These are phyloP conservation scores for Erannis defoliaria DNA, from an alignment of 2,888 invertebrate species.

Conservation along the genomic window DNA sequence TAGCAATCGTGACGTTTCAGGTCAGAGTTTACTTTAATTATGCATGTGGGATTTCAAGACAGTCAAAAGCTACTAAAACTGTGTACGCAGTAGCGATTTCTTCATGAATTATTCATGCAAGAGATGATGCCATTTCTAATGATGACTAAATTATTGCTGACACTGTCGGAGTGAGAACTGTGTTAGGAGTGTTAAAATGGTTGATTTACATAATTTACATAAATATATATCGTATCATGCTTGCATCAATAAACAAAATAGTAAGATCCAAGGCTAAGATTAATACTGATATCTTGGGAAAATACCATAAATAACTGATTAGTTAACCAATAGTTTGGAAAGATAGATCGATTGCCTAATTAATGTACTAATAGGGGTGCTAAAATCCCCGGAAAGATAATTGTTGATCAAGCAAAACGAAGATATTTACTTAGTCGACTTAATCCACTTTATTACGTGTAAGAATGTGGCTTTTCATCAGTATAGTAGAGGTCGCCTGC, in stretches of 20 bases:
- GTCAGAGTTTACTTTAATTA: slow-evolving; percentile 35
- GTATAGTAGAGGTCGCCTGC: too few relatives aligned
- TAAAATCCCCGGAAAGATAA: too few relatives aligned
- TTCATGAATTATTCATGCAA: slow-evolving; percentile 26
- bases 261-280: slow-evolving; percentile 2
- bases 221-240: slow-evolving; percentile 29
- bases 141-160: slow-evolving; percentile 16
- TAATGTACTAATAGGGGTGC: neutral
- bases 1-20: slow-evolving; percentile 27
- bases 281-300: neutral
- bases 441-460: too few relatives aligned
- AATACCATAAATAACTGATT: slow-evolving; percentile 2
- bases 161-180: slow-evolving; percentile 18
- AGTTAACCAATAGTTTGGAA: neutral
- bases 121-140: slow-evolving; percentile 28
- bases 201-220: slow-evolving; percentile 30
- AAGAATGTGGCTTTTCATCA: too few relatives aligned
- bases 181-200: slow-evolving; percentile 16
- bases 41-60: slow-evolving; percentile 23
- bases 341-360: neutral
- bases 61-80: slow-evolving; percentile 13
- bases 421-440: too few relatives aligned
- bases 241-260: slow-evolving; percentile 22
- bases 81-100: slow-evolving; percentile 28
- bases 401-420: too few relatives aligned